Base-by-base conservation (phyloP, 2,888 invertebrate species). In the Hipparchia sbordonii region DNA sequence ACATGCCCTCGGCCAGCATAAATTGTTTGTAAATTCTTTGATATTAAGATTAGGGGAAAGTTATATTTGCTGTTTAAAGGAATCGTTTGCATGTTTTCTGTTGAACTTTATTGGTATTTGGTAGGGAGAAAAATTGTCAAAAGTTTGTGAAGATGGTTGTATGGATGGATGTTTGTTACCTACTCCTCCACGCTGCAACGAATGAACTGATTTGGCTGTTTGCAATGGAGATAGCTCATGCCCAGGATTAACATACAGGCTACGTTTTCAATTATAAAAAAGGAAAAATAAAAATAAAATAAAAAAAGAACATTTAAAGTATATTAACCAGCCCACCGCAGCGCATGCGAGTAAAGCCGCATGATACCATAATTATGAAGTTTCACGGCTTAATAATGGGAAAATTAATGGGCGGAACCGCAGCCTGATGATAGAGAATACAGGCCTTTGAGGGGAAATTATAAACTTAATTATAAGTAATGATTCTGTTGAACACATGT, bases 11-110 rank as follows among this genome's bases (percentile, higher is more conserved):
- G 69, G 74, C 62, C 54, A 39, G 59, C 65, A 71, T 76, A 69
- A 69, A 76, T 76, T 74, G 74, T 71, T 74, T 70, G 61, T 72
- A 48, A 74, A 68, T 65, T 74, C 66, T 76, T 76, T 74, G 72
- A 76, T 72, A 74, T 69, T 72, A 68, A 69, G 68, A 72, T 74
- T 6, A 69, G 61, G 61, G 61, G 52, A 9, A 54, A 60, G 33
- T 61, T 69, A 10, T 48, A 39, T 52, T 62, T 61, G 46, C 56
- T 46, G 56, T 67, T 67, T 67, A 67, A 67, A 67, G 13, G 9
- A 39, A 67, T 52, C 33, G 52, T 12, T 10, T 13, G 65, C 23
- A 7, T 33, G 33, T 52, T 48, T 51, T 65, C 12, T 10, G 9
- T 48, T 51, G 13, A 63, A 51, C 3, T 63, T 51, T 48, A 63